Evolutionary conservation across 2,888 invertebrate species (phyloP), one percentile per base, ranked within the genome.

Genomic region (Pyrrhia umbra): DNA sequence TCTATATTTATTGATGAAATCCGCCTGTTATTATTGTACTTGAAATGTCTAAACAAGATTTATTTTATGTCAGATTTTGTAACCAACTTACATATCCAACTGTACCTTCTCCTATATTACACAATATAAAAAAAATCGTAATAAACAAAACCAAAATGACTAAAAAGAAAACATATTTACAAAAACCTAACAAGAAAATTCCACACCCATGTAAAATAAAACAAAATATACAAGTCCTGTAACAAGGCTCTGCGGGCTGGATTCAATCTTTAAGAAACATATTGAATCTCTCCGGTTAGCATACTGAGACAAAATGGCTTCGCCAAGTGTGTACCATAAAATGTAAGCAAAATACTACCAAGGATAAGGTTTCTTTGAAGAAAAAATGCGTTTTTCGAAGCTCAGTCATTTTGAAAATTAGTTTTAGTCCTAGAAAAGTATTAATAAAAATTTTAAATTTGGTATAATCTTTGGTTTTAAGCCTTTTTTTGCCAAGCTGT

Each of bases 241-340:
- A 71, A 76, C 72, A 61, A 60, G 61, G 20, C 62, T 51, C 40
- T n/a, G 45, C n/a, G 55, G 65, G 27, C n/a, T 54, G 56, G 69
- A 77, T 76, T 76, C 77, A 76, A 76, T 76, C 73, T 67, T 50
- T 27, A 65, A 54, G 47, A 64, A 77, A 68, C 66, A 57, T 73
- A 69, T 76, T 73, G 68, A 59, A 73, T 68, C 45, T 56, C 18
- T 64, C 58, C 65, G 65, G 68, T 68, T 68, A 64, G 63, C 40
- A n/a, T 37, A 55, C 60, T 56, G 49, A 61, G 39, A 67, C 77
- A 73, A 76, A 73, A 72, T 66, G 55, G 30, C 51, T 15, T 37
- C 15, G 54, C 45, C 75, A 58, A 61, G 57, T 58, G 68, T 52
- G 8, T 58, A 51, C 58, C 51, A 50, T 34, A 71, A 71, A 73